phyloP scores from a whole-genome alignment of 2,113 vertebrate genomes.

The Malaclemys terrapin region DNA sequence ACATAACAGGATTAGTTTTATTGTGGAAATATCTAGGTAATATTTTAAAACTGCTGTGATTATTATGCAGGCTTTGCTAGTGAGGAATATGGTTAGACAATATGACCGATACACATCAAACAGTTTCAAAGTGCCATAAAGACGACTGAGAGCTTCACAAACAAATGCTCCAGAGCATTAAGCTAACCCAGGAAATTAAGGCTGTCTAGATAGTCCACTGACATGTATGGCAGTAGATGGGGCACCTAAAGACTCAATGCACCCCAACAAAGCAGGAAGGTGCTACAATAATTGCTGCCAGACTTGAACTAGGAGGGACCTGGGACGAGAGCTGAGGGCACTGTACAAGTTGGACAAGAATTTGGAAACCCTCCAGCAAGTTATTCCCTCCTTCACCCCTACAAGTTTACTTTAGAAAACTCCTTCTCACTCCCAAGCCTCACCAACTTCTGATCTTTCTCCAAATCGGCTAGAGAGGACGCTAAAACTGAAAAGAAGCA shows the following conservation, averaged over 20 bases:
- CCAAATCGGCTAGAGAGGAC: background rate
- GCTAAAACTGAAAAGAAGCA: background rate
- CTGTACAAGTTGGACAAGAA: background rate
- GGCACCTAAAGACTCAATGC: background rate
- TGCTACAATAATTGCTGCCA: background rate
- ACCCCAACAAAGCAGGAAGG: background rate
- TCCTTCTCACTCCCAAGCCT: background rate
- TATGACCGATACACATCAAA: background rate
- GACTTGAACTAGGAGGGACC: background rate
- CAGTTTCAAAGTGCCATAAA: background rate
- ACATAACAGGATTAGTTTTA: background rate
- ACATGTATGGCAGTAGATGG: background rate
- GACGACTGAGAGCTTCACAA: background rate
- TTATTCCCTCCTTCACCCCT: background rate
- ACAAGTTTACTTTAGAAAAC: background rate
- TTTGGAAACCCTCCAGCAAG: background rate
- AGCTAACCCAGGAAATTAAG: background rate
- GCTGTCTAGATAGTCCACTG: background rate
- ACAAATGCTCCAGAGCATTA: background rate
- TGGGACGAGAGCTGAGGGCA: background rate
- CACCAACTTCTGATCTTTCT: background rate
- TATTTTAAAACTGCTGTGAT: background rate
- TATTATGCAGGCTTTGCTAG: background rate
- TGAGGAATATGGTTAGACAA: background rate
- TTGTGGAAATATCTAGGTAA: background rate